Base-by-base conservation (phyloP, 2,888 invertebrate species). In the Gastrophysa polygoni region DNA sequence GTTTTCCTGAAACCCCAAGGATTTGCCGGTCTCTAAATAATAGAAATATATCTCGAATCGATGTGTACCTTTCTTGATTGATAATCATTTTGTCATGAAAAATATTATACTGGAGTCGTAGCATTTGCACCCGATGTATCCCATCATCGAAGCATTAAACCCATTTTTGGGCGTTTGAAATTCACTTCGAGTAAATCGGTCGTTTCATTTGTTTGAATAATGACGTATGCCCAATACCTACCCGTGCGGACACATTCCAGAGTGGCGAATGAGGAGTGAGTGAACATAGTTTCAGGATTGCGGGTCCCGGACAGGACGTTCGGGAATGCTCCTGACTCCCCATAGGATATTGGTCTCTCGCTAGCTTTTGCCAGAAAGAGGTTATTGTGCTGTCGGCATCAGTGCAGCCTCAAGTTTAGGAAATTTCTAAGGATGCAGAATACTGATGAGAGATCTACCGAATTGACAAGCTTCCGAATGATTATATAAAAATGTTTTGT, bases 241-340 rank as follows among this genome's bases (percentile, higher is more conserved):
- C 74, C 74, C 73, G 75, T n/a, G 11, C 71, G 71, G 71, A 71
- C 72, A 68, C 76, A 77, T 78, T 77, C 77, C 75, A 52, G 68
- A 54, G 61, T 63, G 59, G 63, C 64, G 68, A 74, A 71, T 72
- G 68, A 71, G 73, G 68, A 74, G 71, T 72, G 68, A 71, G 73
- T 69, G 69, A 70, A 74, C 74, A 76, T 76, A 75, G 74, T 74
- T 77, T 68, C 66, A 77, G 75, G 78, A 78, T 78, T 78, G 77
- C 77, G 76, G 77, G 70, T 68, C 67, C 67, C 67, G 73, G 71
- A 75, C 76, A 76, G 76, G 71, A 74, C 75, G 74, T 70, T 58
- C 68, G 66, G 75, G 77, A 77, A 77, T 78, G 75, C 60, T 48
- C 64, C 24, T 32, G 60, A 66, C 66, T 69, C 66, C 69, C n/a